A percentile compares a stretch with the other conserved stretches of the same genome.
Evolutionary conservation across 2,113 vertebrate species (phyloP).

Genomic region (Oophaga pumilio): DNA sequence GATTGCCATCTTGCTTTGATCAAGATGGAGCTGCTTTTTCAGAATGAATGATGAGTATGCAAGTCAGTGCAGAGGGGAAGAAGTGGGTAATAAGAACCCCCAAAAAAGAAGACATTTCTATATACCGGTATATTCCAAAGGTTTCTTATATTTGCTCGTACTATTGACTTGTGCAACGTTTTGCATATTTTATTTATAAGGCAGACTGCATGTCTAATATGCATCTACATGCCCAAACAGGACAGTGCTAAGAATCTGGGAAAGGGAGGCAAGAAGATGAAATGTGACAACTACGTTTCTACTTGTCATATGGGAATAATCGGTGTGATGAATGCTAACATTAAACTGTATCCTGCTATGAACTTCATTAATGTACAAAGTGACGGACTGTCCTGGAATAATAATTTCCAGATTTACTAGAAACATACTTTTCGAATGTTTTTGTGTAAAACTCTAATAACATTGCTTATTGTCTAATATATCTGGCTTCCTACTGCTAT

Average conservation of each 20-base stretch:
- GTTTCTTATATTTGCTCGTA: too few relatives aligned
- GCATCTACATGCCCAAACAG: slow-evolving; percentile 20
- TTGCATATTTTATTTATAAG: not conserved
- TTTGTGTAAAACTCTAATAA: not conserved
- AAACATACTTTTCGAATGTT: not conserved
- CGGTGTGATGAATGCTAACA: not conserved
- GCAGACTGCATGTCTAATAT: slow-evolving; percentile 17
- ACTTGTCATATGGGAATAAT: slow-evolving; percentile 18
- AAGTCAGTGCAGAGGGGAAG: too few relatives aligned
- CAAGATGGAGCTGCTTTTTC: too few relatives aligned
- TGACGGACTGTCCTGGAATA: not conserved
- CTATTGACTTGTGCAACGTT: too few relatives aligned
- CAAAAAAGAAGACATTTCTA: too few relatives aligned
- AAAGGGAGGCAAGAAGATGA: not conserved
- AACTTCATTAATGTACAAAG: not conserved
- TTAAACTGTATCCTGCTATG: not conserved
- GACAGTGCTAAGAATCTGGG: not conserved
- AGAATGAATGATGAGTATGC: too few relatives aligned
- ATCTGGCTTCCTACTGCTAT: not conserved
- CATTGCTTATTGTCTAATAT: not conserved
- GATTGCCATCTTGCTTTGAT: too few relatives aligned
- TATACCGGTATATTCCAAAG: too few relatives aligned
- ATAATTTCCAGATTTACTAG: not conserved
- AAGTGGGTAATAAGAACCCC: too few relatives aligned
- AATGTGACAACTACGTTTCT: slow-evolving; percentile 30